Evolutionary conservation across 2,797 vertebrate genomes (phyloP), one percentile per base, ranked within the genome.

Genomic region (Calcarius lapponicus): DNA sequence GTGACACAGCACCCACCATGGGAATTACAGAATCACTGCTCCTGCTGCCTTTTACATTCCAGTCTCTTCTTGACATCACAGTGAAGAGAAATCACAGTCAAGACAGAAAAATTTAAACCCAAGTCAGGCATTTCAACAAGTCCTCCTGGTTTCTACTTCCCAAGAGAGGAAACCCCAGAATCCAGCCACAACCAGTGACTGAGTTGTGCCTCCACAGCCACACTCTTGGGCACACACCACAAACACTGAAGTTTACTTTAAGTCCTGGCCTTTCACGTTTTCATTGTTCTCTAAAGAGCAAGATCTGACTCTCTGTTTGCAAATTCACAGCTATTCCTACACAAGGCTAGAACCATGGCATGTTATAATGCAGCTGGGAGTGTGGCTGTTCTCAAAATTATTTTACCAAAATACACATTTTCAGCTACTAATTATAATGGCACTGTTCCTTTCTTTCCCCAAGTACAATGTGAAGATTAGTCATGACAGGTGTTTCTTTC

Each of bases 371-470:
- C 32, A 80, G 64, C 15, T 71, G 64, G 42, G 8, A 32, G 48
- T 15, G 40, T 26, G 34, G 22, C 56, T 90, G 84, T 42, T 85
- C 78, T 73, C 50, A 58, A 12, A 62, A 29, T 64, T 65, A 57
- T 76, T 90, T 79, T 74, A 87, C 57, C 64, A 85, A 74, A 93
- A 82, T 54, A 94, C 6, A 43, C 38, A 50, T 94, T 90, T 90
- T 50, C 4, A 14, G 61, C 56, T 81, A 72, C 36, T 86, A 80
- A 60, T 92, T 81, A 64, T 65, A 66, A 36, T 1, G 18, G 34
- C 22, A 65, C 11, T 57, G 3, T 7, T 67, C 13, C 8, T 61
- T n/a, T 45, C n/a, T 42, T 72, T 40, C 16, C 17, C 43, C 11
- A 0, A 1, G 50, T 65, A 45, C 31, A 92, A 71, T 40, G 48